These are phyloP conservation scores for Pemphredon lugubris DNA, from an alignment of 2,888 invertebrate genomes.

Conservation along the genomic window DNA sequence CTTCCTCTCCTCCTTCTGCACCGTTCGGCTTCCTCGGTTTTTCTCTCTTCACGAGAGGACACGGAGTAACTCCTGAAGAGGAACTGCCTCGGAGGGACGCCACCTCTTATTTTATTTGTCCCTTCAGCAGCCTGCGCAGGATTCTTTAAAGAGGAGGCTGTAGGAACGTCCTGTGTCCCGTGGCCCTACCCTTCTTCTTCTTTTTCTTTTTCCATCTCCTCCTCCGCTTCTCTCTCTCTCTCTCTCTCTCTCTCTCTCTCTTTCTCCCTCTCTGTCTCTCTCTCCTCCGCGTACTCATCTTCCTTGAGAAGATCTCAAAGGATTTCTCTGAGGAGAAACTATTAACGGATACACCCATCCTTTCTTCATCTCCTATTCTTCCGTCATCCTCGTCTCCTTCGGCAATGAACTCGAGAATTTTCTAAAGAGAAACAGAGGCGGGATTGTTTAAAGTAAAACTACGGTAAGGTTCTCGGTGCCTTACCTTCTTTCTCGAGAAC, in stretches of 20 bases:
- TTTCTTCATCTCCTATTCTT: background rate
- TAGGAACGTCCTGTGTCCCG: slow-evolving; percentile 3
- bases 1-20: background rate
- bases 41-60: slow-evolving; percentile 32
- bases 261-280: background rate
- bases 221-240: background rate
- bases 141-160: slow-evolving; percentile 36
- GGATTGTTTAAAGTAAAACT: too few relatives aligned
- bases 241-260: background rate
- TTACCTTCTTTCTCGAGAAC: too few relatives aligned
- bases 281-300: slow-evolving; percentile 4
- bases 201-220: background rate
- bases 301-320: slow-evolving; percentile 5
- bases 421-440: slow-evolving; percentile 13
- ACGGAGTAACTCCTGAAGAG: slow-evolving; percentile 1
- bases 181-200: background rate
- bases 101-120: slow-evolving; percentile 36
- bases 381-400: slow-evolving; percentile 15
- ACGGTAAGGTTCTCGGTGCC: too few relatives aligned
- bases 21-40: slow-evolving; percentile 34
- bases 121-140: slow-evolving; percentile 5
- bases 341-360: slow-evolving; percentile 12
- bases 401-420: background rate
- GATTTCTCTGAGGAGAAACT: too few relatives aligned
- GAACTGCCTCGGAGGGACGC: slow-evolving; percentile 10